Conservation (phyloP, 2,888 invertebrate genomes). For the Sminthurides aquaticus region DNA sequence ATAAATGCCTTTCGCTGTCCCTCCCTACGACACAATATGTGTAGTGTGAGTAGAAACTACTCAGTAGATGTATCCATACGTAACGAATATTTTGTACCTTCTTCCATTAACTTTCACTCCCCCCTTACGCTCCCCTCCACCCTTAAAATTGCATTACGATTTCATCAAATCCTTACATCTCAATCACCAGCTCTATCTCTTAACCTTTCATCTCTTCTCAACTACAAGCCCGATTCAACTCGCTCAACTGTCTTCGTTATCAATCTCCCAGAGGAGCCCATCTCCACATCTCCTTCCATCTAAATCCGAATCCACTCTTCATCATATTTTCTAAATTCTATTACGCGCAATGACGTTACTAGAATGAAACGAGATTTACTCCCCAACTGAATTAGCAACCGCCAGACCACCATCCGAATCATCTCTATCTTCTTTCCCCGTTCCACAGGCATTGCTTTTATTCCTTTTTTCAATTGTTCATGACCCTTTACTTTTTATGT, state of each 20-base stretch:
- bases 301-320: background rate
- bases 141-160: background rate
- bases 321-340: background rate
- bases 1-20: too few species aligned
- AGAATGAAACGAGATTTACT: background rate
- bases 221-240: background rate
- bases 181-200: background rate
- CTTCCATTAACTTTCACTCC: background rate
- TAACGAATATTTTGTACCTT: too few species aligned
- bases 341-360: background rate
- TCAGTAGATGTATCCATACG: too few species aligned
- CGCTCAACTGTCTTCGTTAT: background rate
- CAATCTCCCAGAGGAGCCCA: background rate
- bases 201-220: background rate
- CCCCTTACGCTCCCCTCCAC: background rate
- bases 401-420: too few species aligned
- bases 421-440: too few species aligned
- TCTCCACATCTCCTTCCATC: too few species aligned
- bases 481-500: too few species aligned
- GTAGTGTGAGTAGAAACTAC: too few species aligned
- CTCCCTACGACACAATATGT: too few species aligned
- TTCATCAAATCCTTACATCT: background rate
- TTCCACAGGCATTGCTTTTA: too few species aligned
- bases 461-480: too few species aligned
- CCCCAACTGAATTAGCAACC: background rate